Conservation (phyloP, 2,888 invertebrate species). For the Apoderus coryli region DNA sequence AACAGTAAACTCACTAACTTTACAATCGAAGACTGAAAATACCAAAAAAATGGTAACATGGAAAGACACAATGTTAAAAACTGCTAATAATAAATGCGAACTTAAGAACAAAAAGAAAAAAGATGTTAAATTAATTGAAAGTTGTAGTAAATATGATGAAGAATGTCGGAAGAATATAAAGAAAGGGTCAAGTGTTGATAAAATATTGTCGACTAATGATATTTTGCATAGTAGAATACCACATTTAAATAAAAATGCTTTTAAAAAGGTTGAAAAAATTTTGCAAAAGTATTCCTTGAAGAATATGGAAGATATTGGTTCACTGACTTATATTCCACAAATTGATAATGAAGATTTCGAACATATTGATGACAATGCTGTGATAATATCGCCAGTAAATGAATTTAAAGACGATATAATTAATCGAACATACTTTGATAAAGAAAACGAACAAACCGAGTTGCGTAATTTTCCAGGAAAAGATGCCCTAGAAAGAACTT, state of each 20-base stretch:
- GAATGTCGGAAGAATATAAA: too few relatives aligned
- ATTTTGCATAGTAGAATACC: constrained; percentile 12
- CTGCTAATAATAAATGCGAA: too few relatives aligned
- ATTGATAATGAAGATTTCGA: neutral
- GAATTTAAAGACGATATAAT: too few relatives aligned
- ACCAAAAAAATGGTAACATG: constrained; percentile 24
- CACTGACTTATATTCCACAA: neutral
- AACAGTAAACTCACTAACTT: constrained; percentile 24
- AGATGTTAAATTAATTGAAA: too few relatives aligned
- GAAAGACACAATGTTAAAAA: constrained; percentile 22
- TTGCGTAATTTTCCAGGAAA: too few relatives aligned
- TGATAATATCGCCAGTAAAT: too few relatives aligned
- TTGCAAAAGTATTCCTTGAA: constrained; percentile 6
- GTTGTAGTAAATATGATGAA: too few relatives aligned
- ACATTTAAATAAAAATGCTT: constrained; percentile 5
- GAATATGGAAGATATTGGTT: too few relatives aligned
- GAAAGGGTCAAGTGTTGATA: constrained; percentile 11
- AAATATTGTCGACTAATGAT: constrained; percentile 15
- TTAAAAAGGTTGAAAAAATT: constrained; percentile 8
- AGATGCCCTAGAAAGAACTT: too few relatives aligned
- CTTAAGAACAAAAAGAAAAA: too few relatives aligned
- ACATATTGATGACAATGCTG: neutral
- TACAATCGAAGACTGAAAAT: constrained; percentile 6
- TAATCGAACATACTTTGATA: too few relatives aligned
- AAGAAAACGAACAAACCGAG: too few relatives aligned